Conservation (phyloP, 1,140 invertebrate genomes). For the Bombus superbus region DNA sequence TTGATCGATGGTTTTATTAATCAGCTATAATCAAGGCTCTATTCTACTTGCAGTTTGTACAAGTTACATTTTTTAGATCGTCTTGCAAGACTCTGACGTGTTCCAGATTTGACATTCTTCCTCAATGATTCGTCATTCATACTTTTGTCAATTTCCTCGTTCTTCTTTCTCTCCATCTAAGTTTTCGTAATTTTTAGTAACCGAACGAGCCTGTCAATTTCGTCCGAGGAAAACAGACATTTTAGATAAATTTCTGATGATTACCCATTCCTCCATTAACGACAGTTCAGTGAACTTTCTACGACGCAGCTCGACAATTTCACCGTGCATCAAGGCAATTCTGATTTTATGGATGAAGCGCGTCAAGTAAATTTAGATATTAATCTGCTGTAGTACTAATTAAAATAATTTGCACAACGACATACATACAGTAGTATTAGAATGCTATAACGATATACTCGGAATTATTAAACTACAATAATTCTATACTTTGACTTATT, state of each 20-base stretch:
- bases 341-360: conserved; percentile 11
- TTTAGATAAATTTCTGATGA: no score
- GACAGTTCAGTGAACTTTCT: conserved; percentile 48
- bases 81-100: not conserved
- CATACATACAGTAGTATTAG: no score
- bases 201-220: not conserved
- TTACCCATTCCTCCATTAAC: conserved; percentile 31
- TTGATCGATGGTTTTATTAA: not conserved
- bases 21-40: no score
- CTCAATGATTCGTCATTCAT: not conserved
- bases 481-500: no score
- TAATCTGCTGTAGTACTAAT: not conserved
- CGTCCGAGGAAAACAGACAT: no score
- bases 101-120: not conserved
- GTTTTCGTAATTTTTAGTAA: not conserved
- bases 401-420: not conserved
- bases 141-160: not conserved
- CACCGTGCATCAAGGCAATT: conserved; percentile 65
- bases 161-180: not conserved
- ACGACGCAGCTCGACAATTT: conserved; percentile 66
- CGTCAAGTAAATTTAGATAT: not conserved
- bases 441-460: no score
- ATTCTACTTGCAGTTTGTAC: not conserved
- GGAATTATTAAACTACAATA: no score
- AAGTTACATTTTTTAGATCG: conserved; percentile 39